These are phyloP conservation scores for Eudyptes chrysolophus DNA, from an alignment of 2,113 vertebrate genomes.

Conservation along the genomic window DNA sequence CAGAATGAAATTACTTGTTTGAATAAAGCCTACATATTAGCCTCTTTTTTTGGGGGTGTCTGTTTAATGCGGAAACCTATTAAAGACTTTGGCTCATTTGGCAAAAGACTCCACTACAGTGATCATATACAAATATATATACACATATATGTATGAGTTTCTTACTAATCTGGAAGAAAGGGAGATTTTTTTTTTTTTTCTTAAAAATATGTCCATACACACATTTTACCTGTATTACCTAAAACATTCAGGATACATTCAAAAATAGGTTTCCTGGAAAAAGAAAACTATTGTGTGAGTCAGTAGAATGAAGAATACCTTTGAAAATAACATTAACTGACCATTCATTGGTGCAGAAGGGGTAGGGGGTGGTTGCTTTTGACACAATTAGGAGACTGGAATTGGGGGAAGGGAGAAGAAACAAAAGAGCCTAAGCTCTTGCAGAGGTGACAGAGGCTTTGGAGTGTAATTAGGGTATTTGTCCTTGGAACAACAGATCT, in stretches of 20 bases:
- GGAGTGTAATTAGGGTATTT: not conserved
- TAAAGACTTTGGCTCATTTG: not conserved
- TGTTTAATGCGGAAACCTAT: not conserved
- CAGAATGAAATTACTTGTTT: not conserved
- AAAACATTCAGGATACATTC: not conserved
- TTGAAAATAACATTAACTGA: not conserved
- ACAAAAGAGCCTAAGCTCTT: not conserved
- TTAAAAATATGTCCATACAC: not conserved
- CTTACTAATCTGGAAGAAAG: not conserved
- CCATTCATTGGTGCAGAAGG: not conserved
- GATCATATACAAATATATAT: not conserved
- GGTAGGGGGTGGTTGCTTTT: not conserved
- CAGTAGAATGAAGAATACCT: not conserved
- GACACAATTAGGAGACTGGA: not conserved
- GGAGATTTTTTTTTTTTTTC: not conserved
- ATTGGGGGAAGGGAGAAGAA: not conserved
- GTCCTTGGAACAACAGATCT: not conserved
- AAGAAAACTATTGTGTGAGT: not conserved
- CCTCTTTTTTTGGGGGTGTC: too few species aligned
- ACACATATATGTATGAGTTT: not conserved
- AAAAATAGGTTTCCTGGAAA: not conserved
- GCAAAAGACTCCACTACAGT: not conserved
- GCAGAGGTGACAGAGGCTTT: not conserved
- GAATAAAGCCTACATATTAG: not conserved
- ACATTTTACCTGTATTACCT: not conserved